These are phyloP conservation scores for Dendrocincla tyrannina DNA, from an alignment of 2,797 vertebrate species.

Conservation along the genomic window DNA sequence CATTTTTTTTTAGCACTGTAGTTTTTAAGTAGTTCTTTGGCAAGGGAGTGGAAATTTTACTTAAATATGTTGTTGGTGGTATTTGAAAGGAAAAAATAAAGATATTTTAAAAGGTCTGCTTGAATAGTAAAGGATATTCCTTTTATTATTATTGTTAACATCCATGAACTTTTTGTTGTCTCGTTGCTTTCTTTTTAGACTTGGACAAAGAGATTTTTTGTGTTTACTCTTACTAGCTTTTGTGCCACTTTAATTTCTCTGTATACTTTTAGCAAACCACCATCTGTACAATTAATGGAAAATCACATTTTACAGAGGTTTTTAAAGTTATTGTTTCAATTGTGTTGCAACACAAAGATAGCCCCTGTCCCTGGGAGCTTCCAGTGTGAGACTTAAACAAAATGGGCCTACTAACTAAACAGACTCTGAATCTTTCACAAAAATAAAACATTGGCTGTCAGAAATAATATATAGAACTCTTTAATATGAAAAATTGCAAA, in stretches of 20 bases:
- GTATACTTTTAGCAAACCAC: background rate
- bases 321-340: conserved; percentile 19
- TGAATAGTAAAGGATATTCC: background rate
- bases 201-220: background rate
- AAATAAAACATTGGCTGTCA: conserved; percentile 50
- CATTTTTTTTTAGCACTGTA: background rate
- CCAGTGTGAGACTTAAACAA: conserved; percentile 28
- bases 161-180: background rate
- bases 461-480: conserved; percentile 37
- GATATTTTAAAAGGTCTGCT: background rate
- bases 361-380: background rate
- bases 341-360: conserved; percentile 35
- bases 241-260: background rate
- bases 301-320: conserved; percentile 19
- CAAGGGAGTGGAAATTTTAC: background rate
- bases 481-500: conserved; percentile 48
- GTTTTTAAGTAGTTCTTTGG: background rate
- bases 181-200: background rate
- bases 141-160: background rate
- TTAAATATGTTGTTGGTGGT: background rate
- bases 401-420: conserved; percentile 28
- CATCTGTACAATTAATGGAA: conserved; percentile 5
- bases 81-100: conserved; percentile 17
- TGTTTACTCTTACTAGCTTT: conserved; percentile 10
- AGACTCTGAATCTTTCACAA: conserved; percentile 9